Evolutionary conservation across 64 coral and sea anemone genomes (phyloP).

Genomic region (Porites lutea): DNA sequence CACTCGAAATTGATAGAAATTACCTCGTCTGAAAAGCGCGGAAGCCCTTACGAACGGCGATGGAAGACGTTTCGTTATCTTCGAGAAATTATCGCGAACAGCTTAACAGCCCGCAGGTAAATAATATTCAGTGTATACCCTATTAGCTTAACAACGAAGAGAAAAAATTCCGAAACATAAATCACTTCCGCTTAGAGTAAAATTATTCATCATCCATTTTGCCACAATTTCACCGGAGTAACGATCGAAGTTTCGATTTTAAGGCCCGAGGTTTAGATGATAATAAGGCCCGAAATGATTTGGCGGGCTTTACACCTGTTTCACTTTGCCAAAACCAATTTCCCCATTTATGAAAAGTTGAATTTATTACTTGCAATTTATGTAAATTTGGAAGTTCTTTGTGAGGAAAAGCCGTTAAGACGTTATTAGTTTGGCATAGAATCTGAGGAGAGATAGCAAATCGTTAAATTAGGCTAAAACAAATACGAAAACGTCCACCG

Average conservation of each 20-base stretch:
- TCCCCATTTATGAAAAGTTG: slow-evolving; percentile 63
- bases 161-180: slow-evolving; percentile 46
- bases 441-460: slow-evolving; percentile 19
- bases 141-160: slow-evolving; percentile 30
- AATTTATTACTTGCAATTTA: slow-evolving; percentile 62
- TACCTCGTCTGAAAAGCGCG: slow-evolving; percentile 18
- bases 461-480: slow-evolving; percentile 54
- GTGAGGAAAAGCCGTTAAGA: slow-evolving; percentile 62
- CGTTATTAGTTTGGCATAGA: slow-evolving; percentile 60
- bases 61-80: slow-evolving; percentile 48
- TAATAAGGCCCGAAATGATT: slow-evolving; percentile 52
- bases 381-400: slow-evolving; percentile 64
- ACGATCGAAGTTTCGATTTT: slow-evolving; percentile 38
- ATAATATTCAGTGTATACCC: slow-evolving; percentile 34
- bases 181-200: slow-evolving; percentile 52
- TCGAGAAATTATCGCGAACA: slow-evolving; percentile 29
- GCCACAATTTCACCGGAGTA: slow-evolving; percentile 39
- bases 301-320: slow-evolving; percentile 44
- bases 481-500: slow-evolving; percentile 50
- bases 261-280: slow-evolving; percentile 26
- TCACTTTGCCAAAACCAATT: slow-evolving; percentile 56
- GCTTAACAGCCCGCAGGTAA: slow-evolving; percentile 51
- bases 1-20: slow-evolving; percentile 16
- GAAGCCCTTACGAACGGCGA: slow-evolving; percentile 7
- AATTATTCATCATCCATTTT: slow-evolving; percentile 57